Percentiles rank a stretch among this genome's conserved stretches.
Evolutionary conservation across 1,140 invertebrate species (phyloP).

Genomic region (Dicyema japonicum): DNA sequence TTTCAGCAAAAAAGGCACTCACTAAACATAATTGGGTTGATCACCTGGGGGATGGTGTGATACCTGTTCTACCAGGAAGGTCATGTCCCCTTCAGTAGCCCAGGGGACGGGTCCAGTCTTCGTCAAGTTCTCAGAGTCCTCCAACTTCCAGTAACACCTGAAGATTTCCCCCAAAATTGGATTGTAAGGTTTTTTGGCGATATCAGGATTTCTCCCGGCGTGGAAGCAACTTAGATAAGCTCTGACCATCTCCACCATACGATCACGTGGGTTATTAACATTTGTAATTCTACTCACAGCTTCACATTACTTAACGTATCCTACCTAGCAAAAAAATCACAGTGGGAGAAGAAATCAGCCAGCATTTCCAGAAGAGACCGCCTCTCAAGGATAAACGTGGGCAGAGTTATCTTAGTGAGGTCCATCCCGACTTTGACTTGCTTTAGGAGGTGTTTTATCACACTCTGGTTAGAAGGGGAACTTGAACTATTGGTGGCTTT

Average conservation of each 20-base stretch:
- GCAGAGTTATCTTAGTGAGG: conserved; percentile 5
- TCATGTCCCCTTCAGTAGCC: conserved; percentile 7
- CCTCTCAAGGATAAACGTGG: conserved; percentile 6
- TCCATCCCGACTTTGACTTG: conserved; percentile 5
- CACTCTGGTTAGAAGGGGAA: too few relatives aligned
- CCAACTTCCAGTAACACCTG: conserved; percentile 22
- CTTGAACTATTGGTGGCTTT: too few relatives aligned
- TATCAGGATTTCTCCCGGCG: conserved; percentile 36
- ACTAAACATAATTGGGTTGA: conserved; percentile 26
- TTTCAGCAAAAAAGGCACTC: conserved; percentile 81
- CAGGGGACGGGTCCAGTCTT: neutral
- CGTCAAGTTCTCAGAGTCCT: neutral
- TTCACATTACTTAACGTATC: neutral
- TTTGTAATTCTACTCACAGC: conserved; percentile 32
- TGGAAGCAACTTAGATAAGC: conserved; percentile 21
- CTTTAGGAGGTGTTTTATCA: neutral
- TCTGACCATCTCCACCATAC: conserved; percentile 46
- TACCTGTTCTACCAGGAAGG: conserved; percentile 79
- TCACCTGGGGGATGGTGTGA: conserved; percentile 86
- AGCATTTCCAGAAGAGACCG: conserved; percentile 6
- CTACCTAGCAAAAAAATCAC: conserved; percentile 5
- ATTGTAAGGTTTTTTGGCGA: conserved; percentile 28
- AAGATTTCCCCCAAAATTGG: conserved; percentile 27
- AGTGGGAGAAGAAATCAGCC: conserved; percentile 6
- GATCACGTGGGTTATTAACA: conserved; percentile 35